A percentile compares a stretch with the other conserved stretches of the same genome.
phyloP scores from a whole-genome alignment of 92 coral and sea anemone species.

The Heliopora coerulea region DNA sequence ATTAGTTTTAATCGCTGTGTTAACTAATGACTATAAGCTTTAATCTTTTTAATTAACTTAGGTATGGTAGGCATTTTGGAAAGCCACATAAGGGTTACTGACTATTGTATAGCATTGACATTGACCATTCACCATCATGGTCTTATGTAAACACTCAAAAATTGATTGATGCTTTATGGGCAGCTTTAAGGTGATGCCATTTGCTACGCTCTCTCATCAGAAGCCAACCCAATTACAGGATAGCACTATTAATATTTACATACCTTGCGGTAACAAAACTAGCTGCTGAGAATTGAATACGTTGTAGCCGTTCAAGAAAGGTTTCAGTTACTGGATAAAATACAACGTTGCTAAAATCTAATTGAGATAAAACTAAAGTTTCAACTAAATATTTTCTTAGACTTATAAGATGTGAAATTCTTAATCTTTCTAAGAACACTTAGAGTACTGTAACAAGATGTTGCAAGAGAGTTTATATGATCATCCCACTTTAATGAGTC shows the following conservation, averaged over 20 bases:
- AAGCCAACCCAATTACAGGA: conserved; percentile 42
- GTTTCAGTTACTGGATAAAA: conserved; percentile 43
- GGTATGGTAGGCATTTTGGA: no score
- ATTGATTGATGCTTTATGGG: conserved; percentile 44
- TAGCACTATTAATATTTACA: conserved; percentile 25
- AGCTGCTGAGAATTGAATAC: conserved; percentile 55
- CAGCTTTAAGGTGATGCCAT: conserved; percentile 51
- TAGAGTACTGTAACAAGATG: conserved; percentile 35
- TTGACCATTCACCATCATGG: no score
- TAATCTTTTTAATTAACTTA: no score
- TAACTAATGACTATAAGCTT: no score
- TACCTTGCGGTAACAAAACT: conserved; percentile 52
- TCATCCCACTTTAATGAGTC: conserved; percentile 18
- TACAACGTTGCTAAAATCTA: conserved; percentile 6
- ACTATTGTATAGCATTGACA: no score
- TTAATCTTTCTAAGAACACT: conserved; percentile 10
- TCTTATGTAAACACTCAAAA: no score
- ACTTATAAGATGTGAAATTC: conserved; percentile 4
- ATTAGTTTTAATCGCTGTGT: no score
- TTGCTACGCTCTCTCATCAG: conserved; percentile 44
- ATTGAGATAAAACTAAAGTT: conserved; percentile 27
- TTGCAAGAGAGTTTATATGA: background rate
- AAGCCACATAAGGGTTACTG: no score
- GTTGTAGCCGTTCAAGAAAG: conserved; percentile 49
- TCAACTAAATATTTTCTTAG: conserved; percentile 31